Percentiles rank a stretch among this genome's conserved stretches.
These are phyloP conservation scores for Schrankia costaestrigalis DNA, from an alignment of 2,888 invertebrate species.

Conservation along the genomic window DNA sequence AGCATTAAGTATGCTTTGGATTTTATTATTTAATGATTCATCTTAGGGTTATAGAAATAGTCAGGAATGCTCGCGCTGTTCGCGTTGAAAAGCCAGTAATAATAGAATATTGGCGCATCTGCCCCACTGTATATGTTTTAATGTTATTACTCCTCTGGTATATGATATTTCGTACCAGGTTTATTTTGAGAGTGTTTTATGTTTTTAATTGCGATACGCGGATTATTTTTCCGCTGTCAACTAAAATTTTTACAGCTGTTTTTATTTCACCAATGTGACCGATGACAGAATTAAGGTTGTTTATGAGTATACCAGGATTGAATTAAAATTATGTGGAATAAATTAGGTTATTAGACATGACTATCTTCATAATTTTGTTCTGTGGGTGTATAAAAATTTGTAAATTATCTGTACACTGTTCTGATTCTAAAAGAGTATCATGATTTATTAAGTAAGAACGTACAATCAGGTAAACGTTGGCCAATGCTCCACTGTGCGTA, in stretches of 20 bases:
- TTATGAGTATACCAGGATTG: constrained; percentile 61
- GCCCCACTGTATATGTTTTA: constrained; percentile 74
- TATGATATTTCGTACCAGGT: constrained; percentile 68
- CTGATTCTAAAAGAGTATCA: constrained; percentile 35
- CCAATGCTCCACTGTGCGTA: constrained; percentile 4
- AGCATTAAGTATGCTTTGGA: constrained; percentile 79
- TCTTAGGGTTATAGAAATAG: constrained; percentile 80
- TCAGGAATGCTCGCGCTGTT: constrained; percentile 74
- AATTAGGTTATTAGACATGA: constrained; percentile 57
- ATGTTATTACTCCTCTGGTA: constrained; percentile 70
- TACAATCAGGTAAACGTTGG: constrained; percentile 14
- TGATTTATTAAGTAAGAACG: constrained; percentile 31
- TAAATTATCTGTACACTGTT: constrained; percentile 36
- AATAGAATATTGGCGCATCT: constrained; percentile 80
- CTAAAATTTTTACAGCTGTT: constrained; percentile 72
- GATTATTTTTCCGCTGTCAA: constrained; percentile 69
- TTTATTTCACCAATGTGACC: constrained; percentile 63
- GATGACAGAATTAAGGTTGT: constrained; percentile 77
- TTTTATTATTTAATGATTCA: constrained; percentile 82
- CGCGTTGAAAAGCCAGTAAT: constrained; percentile 77
- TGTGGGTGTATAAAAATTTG: constrained; percentile 47
- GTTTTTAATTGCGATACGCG: constrained; percentile 73
- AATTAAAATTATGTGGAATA: constrained; percentile 65
- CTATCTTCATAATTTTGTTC: constrained; percentile 52
- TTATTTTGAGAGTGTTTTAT: constrained; percentile 73